phyloP scores from a whole-genome alignment of 1,140 invertebrate genomes.

The Dreissena polymorpha region DNA sequence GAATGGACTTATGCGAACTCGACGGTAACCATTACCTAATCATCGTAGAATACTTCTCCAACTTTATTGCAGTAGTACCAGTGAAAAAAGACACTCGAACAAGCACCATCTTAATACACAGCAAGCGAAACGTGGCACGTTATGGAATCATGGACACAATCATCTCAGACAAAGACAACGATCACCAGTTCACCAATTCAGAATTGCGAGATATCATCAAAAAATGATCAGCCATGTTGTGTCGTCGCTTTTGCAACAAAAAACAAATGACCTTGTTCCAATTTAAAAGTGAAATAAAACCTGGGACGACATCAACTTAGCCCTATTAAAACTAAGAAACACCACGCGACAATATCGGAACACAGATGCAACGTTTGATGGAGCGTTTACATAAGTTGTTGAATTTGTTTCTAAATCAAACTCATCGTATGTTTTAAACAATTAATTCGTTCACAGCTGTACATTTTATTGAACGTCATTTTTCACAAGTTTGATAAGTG shows the following conservation, averaged over 20 bases:
- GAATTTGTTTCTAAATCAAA: too few species aligned
- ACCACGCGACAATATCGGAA: slow-evolving; percentile 16
- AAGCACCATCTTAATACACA: slow-evolving; percentile 23
- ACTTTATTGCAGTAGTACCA: slow-evolving; percentile 54
- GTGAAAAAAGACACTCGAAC: slow-evolving; percentile 10
- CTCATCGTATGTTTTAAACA: too few species aligned
- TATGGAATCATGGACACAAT: slow-evolving; percentile 50
- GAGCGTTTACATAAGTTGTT: too few species aligned
- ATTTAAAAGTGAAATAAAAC: slow-evolving; percentile 44
- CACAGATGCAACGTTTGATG: background rate
- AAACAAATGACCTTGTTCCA: slow-evolving; percentile 59
- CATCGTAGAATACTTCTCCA: slow-evolving; percentile 53
- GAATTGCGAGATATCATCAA: background rate
- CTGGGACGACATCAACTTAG: slow-evolving; percentile 37
- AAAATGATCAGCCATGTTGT: slow-evolving; percentile 1
- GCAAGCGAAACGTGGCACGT: slow-evolving; percentile 28
- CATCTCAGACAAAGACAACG: slow-evolving; percentile 10
- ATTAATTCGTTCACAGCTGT: too few species aligned
- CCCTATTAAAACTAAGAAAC: slow-evolving; percentile 45
- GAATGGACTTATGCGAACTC: slow-evolving; percentile 53
- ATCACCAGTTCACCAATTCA: background rate
- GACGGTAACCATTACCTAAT: slow-evolving; percentile 51
- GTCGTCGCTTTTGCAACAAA: slow-evolving; percentile 19
- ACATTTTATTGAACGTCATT: too few species aligned
- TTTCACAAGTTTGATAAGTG: too few species aligned